Percentiles rank a stretch among this genome's conserved stretches.
These are phyloP conservation scores for Reinhardtius hippoglossoides DNA, from an alignment of 2,113 vertebrate genomes.

Conservation along the genomic window DNA sequence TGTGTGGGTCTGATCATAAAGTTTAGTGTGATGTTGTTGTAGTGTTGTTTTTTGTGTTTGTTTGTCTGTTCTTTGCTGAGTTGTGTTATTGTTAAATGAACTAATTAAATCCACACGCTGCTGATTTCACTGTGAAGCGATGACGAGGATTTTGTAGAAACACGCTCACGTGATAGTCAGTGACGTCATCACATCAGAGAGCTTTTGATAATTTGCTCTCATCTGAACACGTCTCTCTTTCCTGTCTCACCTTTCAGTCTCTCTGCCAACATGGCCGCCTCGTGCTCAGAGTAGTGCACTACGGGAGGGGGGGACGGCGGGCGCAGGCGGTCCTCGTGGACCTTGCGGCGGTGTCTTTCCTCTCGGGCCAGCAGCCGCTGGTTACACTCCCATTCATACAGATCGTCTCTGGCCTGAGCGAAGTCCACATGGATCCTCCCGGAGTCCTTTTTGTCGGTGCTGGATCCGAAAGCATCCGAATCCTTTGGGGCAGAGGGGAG, in stretches of 20 bases:
- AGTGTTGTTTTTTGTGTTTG: too few species aligned
- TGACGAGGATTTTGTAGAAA: too few species aligned
- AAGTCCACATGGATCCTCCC: slow-evolving; percentile 95
- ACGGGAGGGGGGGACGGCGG: slow-evolving; percentile 91
- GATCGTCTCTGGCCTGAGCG: slow-evolving; percentile 92
- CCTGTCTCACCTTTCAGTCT: slow-evolving; percentile 87
- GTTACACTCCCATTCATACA: slow-evolving; percentile 96
- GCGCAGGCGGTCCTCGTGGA: slow-evolving; percentile 88
- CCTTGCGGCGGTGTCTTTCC: slow-evolving; percentile 88
- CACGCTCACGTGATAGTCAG: too few species aligned
- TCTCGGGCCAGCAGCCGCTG: slow-evolving; percentile 91
- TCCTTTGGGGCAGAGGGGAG: slow-evolving; percentile 77
- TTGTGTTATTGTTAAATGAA: too few species aligned
- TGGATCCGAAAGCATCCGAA: slow-evolving; percentile 94
- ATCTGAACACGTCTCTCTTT: too few species aligned
- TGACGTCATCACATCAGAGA: too few species aligned
- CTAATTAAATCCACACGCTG: too few species aligned
- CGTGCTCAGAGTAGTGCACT: slow-evolving; percentile 93
- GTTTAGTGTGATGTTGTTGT: too few species aligned
- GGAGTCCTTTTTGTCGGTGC: slow-evolving; percentile 95
- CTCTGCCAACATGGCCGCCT: slow-evolving; percentile 89
- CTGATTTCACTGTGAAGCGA: too few species aligned
- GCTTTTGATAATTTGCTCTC: too few species aligned
- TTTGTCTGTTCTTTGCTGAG: too few species aligned
- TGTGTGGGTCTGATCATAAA: too few species aligned